These are phyloP conservation scores for Melanophora roralis DNA, from an alignment of 2,888 invertebrate species.

Conservation along the genomic window DNA sequence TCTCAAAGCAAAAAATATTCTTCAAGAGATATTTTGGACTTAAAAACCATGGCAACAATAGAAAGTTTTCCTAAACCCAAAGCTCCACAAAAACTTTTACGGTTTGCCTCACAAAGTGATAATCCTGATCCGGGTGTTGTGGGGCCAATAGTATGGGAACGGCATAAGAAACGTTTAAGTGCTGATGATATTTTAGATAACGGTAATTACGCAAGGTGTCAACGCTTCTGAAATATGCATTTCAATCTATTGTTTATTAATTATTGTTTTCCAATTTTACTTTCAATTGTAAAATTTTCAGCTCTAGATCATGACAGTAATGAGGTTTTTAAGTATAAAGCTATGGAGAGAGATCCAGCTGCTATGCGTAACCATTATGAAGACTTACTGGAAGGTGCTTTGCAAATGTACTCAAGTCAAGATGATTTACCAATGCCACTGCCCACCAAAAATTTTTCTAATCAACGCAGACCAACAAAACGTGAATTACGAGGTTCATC, in stretches of 20 bases:
- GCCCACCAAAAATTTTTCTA: conserved; percentile 72
- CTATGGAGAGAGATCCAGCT: conserved; percentile 71
- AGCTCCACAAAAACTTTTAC: conserved; percentile 68
- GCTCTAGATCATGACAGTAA: conserved; percentile 14
- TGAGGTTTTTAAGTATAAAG: conserved; percentile 5
- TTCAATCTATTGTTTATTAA: conserved; percentile 25
- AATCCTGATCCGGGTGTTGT: conserved; percentile 89
- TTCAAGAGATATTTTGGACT: conserved; percentile 63
- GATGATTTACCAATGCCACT: conserved; percentile 74
- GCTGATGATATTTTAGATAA: conserved; percentile 65
- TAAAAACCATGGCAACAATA: conserved; percentile 69
- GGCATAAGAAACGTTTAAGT: conserved; percentile 83
- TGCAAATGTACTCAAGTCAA: conserved; percentile 76
- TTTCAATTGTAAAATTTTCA: conserved; percentile 43
- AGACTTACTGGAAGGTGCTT: conserved; percentile 76
- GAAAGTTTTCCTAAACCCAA: conserved; percentile 72
- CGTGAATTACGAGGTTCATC: conserved; percentile 76
- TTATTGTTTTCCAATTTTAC: conserved; percentile 50
- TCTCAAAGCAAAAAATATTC: conserved; percentile 54
- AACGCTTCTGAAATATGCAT: conserved; percentile 52
- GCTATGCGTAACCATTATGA: conserved; percentile 76
- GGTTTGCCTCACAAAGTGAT: conserved; percentile 83
- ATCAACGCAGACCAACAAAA: conserved; percentile 70
- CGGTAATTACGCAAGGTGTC: conserved; percentile 61
- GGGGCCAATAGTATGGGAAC: conserved; percentile 90